Percentiles rank a stretch among this genome's conserved stretches.
Evolutionary conservation across 2,888 invertebrate species (phyloP).

Genomic region (Cheilosia variabilis): DNA sequence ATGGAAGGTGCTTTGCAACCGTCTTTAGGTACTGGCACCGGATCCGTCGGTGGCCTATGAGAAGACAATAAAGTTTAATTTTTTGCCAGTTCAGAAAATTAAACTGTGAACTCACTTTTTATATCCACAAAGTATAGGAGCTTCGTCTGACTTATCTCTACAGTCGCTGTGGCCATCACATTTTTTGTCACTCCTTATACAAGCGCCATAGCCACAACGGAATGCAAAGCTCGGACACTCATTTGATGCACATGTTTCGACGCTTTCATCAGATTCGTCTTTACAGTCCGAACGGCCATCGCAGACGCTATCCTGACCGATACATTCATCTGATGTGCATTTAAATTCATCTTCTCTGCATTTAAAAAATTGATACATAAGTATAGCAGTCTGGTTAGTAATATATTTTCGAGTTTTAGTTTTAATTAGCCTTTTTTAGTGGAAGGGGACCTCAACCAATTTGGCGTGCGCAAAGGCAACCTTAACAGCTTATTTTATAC

Average conservation of each 20-base stretch:
- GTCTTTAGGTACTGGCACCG: not conserved
- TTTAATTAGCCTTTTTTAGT: too few species aligned
- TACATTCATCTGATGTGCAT: slow-evolving; percentile 77
- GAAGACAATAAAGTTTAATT: not conserved
- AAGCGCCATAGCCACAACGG: slow-evolving; percentile 79
- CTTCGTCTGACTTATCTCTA: slow-evolving; percentile 79
- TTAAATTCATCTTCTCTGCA: slow-evolving; percentile 61
- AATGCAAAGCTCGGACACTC: slow-evolving; percentile 77
- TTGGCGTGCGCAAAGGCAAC: too few species aligned
- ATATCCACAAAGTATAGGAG: slow-evolving; percentile 69
- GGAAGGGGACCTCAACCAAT: too few species aligned
- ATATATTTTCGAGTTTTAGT: too few species aligned
- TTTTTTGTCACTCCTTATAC: slow-evolving; percentile 73
- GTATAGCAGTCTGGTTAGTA: too few species aligned
- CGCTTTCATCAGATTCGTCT: slow-evolving; percentile 78
- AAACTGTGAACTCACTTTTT: not conserved
- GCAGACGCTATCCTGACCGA: slow-evolving; percentile 70
- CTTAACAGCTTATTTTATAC: too few species aligned
- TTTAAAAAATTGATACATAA: not conserved
- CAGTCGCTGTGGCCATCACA: slow-evolving; percentile 78
- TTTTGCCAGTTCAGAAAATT: not conserved
- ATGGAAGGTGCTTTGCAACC: slow-evolving; percentile 43
- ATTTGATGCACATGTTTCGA: slow-evolving; percentile 61
- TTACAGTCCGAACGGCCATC: slow-evolving; percentile 82
- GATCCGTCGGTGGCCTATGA: not conserved